These are phyloP conservation scores for Ceyx margarethae DNA, from an alignment of 2,113 vertebrate species.

Conservation along the genomic window DNA sequence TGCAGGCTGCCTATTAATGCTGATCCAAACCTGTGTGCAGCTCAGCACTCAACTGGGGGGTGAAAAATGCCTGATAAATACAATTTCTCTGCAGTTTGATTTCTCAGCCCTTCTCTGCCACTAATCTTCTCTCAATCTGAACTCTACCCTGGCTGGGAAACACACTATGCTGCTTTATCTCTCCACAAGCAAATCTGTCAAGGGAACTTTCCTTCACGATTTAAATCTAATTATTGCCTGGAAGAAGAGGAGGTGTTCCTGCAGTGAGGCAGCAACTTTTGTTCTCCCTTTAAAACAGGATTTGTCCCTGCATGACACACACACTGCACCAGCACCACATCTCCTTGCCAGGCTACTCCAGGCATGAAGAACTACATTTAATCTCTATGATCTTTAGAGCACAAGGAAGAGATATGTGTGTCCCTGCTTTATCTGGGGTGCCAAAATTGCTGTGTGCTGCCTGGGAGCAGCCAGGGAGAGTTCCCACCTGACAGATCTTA, in stretches of 20 bases:
- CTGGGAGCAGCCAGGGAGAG: background rate
- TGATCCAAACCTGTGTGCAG: background rate
- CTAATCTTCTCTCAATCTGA: background rate
- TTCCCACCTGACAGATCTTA: background rate
- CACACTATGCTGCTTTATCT: background rate
- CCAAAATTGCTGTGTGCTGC: background rate
- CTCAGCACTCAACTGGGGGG: background rate
- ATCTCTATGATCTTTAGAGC: background rate
- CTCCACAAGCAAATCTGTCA: background rate
- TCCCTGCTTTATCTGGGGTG: background rate
- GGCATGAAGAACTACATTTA: background rate
- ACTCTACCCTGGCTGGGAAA: background rate
- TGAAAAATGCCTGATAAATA: background rate
- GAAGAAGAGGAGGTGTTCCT: background rate
- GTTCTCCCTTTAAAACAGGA: accelerated
- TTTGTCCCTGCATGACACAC: background rate
- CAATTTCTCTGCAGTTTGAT: background rate
- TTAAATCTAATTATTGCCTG: background rate
- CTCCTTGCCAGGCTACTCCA: background rate
- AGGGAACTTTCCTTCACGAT: background rate
- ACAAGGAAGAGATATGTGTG: background rate
- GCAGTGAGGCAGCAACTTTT: background rate
- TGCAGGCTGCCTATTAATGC: background rate
- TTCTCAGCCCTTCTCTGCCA: background rate
- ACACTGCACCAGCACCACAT: background rate